Conservation (phyloP, 2,113 vertebrate species). For the Pachyramphus minor region DNA sequence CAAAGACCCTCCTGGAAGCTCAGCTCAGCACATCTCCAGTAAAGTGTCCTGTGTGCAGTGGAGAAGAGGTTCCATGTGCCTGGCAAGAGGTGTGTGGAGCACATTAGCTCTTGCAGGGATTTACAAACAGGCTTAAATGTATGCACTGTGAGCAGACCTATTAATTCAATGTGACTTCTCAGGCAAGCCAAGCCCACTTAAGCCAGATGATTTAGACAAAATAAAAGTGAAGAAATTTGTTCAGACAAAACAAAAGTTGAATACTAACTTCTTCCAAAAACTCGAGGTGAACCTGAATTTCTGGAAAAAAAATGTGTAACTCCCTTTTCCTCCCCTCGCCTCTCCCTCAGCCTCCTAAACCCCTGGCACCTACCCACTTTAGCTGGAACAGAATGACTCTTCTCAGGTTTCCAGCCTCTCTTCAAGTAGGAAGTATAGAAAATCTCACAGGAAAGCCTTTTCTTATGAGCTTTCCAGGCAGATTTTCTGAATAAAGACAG, state of each 20-base stretch:
- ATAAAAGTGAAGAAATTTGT: background rate
- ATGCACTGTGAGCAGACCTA: background rate
- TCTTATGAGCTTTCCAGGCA: constrained; percentile 58
- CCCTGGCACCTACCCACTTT: constrained; percentile 17
- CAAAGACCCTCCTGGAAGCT: background rate
- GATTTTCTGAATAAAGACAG: constrained; percentile 44
- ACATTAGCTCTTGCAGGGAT: background rate
- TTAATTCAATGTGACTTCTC: background rate
- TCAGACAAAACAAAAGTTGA: constrained; percentile 22
- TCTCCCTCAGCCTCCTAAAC: constrained; percentile 1
- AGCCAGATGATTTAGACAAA: constrained; percentile 34
- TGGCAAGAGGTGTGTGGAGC: background rate
- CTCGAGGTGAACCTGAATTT: background rate
- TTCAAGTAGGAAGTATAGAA: constrained; percentile 50
- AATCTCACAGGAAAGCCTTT: constrained; percentile 58
- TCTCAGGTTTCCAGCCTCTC: constrained; percentile 54
- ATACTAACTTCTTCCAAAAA: background rate
- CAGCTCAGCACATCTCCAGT: background rate
- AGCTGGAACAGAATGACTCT: constrained; percentile 27
- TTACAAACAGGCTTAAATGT: background rate
- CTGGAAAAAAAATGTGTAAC: background rate
- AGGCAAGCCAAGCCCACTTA: background rate
- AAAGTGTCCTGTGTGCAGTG: background rate
- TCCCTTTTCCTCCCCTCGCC: background rate
- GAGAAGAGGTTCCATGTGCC: background rate